Base-by-base conservation (phyloP, 2,113 vertebrate species). In the Pao palembangensis region DNA sequence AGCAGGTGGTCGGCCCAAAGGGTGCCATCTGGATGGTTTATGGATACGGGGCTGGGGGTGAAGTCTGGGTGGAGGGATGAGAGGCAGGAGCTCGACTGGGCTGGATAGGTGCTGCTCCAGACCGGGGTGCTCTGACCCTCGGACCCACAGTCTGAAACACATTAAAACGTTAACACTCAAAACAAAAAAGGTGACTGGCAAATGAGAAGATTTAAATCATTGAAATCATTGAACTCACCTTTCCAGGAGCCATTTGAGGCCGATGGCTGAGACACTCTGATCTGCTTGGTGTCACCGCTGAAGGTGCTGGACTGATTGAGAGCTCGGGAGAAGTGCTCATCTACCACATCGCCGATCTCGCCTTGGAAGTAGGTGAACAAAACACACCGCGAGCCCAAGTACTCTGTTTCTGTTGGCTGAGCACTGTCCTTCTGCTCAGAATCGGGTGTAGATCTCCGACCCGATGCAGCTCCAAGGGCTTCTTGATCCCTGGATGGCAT, bases 311-410 rank as follows among this genome's bases (percentile, higher is more conserved):
- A 74, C 92, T 97, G 95, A 84, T 94, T 96, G 79, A 99, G 91
- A 81, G 97, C 97, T 69, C 97, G 93, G 41, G 94, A 95, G 85
- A 99, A 99, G 79, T 99, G 97, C 79, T 98, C 95, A 62, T 99
- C 97, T 69, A 99, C 96, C 83, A 97, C 95, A 6, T 97, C 94
- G 4, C 94, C 92, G 61, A 98, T 98, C 86, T 98, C 92, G 55
- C 97, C 97, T 78, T 94, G 94, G 91, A 98, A 98, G 87, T 99
- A 99, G 57, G 96, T 99, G 91, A 99, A 97, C 88, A 99, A 91
- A 81, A 99, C 94, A 68, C 97, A 99, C 71, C 95, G 93, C 85
- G 97, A 96, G 85, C 94, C 98, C 87, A 99, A 83, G 90, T 99
- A 99, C 88, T 99, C 95, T 12, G 98, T 93, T 83, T 98, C 97